A percentile compares a stretch with the other conserved stretches of the same genome.
These are phyloP conservation scores for Crenichthys baileyi DNA, from an alignment of 2,797 vertebrate species.

Conservation along the genomic window DNA sequence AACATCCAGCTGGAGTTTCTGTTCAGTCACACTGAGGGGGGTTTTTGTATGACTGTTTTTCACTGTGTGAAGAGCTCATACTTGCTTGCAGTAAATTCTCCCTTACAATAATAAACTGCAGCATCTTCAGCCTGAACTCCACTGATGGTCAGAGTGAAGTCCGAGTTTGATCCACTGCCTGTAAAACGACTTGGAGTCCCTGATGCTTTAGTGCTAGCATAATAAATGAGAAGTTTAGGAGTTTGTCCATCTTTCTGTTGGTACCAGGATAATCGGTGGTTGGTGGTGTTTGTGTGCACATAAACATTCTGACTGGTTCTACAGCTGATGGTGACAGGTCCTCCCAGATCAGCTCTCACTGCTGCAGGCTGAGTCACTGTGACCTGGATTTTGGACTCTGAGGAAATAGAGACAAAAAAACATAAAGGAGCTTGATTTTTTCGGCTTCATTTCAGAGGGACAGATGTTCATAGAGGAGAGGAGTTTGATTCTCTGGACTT, in stretches of 20 bases:
- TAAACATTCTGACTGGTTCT: background rate
- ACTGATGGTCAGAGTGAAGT: constrained; percentile 13
- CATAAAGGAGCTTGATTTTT: no score
- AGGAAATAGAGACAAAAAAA: no score
- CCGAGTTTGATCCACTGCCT: constrained; percentile 5
- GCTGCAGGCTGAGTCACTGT: background rate
- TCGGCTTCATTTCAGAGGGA: background rate
- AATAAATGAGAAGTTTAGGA: constrained; percentile 1
- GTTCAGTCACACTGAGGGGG: background rate
- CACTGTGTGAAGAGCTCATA: background rate
- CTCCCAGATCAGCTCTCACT: background rate
- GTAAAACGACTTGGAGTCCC: background rate
- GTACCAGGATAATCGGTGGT: background rate
- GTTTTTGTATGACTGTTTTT: constrained; percentile 24
- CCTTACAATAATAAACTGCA: constrained; percentile 4
- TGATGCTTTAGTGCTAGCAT: background rate
- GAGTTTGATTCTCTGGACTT: no score
- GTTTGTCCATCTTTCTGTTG: constrained; percentile 3
- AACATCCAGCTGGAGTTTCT: background rate
- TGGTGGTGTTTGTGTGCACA: no score
- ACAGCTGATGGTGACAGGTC: background rate
- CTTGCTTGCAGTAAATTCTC: background rate
- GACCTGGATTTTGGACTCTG: background rate
- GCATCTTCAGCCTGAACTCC: constrained; percentile 13
- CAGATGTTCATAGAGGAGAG: no score